Evolutionary conservation across 2,888 invertebrate species (phyloP).

Genomic region (Dynastes tityus): DNA sequence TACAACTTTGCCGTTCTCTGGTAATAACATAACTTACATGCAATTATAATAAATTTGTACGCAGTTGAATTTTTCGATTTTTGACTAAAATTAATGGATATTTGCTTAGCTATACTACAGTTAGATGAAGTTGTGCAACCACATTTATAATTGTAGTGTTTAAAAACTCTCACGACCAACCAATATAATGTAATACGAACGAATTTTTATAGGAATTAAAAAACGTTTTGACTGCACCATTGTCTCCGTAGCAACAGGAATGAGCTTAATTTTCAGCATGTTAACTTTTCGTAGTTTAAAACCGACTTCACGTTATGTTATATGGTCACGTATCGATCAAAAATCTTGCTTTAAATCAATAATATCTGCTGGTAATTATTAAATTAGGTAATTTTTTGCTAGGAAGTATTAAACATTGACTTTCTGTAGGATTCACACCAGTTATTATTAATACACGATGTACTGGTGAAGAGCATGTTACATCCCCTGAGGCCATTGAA

Average conservation of each 20-base stretch:
- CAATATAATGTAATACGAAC: no score
- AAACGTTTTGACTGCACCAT: constrained; percentile 75
- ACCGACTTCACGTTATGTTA: constrained; percentile 80
- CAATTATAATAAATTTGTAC: no score
- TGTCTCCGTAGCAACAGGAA: constrained; percentile 87
- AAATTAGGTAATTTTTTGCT: neutral
- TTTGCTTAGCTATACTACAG: no score
- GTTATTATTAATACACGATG: constrained; percentile 77
- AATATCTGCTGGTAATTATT: constrained; percentile 76
- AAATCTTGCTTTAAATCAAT: constrained; percentile 90
- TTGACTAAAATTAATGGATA: no score
- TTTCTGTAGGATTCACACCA: constrained; percentile 73
- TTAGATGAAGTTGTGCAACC: no score
- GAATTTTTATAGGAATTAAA: constrained; percentile 67
- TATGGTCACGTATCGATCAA: constrained; percentile 91
- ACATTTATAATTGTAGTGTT: no score
- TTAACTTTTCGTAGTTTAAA: constrained; percentile 76
- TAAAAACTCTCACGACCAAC: no score
- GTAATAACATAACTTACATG: no score
- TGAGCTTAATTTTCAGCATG: constrained; percentile 84
- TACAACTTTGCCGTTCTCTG: no score
- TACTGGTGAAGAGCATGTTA: constrained; percentile 77
- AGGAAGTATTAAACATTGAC: constrained; percentile 5
- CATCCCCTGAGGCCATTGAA: constrained; percentile 76
- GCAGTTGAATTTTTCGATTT: no score